phyloP scores from a whole-genome alignment of 2,888 invertebrate species.

The Zygogramma bicolorata region DNA sequence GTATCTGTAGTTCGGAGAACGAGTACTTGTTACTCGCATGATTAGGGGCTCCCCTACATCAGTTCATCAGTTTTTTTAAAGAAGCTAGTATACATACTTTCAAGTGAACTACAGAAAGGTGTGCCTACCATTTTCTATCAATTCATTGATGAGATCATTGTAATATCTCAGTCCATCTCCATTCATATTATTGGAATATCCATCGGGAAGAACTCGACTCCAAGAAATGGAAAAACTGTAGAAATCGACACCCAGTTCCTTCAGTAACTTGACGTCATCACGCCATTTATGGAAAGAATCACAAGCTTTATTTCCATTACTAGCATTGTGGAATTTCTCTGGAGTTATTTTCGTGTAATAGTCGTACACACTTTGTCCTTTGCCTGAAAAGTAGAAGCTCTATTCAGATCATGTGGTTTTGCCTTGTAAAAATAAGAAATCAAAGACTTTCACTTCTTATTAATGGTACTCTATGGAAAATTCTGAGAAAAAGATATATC shows the following conservation, averaged over 20 bases:
- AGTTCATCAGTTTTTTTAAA: background rate
- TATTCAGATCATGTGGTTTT: no score
- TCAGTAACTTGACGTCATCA: slow-evolving; percentile 75
- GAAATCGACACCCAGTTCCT: slow-evolving; percentile 73
- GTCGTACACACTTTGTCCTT: slow-evolving; percentile 76
- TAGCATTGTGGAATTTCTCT: slow-evolving; percentile 69
- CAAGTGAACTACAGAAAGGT: background rate
- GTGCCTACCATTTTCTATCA: slow-evolving; percentile 65
- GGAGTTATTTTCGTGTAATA: slow-evolving; percentile 67
- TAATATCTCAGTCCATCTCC: slow-evolving; percentile 81
- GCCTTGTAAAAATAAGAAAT: no score
- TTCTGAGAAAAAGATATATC: no score
- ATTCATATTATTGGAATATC: slow-evolving; percentile 75
- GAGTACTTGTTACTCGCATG: no score
- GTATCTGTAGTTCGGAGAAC: no score
- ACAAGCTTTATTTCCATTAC: slow-evolving; percentile 76
- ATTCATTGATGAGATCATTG: slow-evolving; percentile 78
- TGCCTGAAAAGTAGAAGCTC: slow-evolving; percentile 71
- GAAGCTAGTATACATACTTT: background rate
- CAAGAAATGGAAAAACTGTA: slow-evolving; percentile 83
- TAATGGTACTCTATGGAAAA: no score
- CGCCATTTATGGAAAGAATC: slow-evolving; percentile 78
- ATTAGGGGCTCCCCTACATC: no score
- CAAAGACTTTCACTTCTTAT: no score
- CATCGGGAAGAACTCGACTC: slow-evolving; percentile 80